Evolutionary conservation across 2,888 invertebrate genomes (phyloP).

Genomic region (Hydroisotoma schaefferi): DNA sequence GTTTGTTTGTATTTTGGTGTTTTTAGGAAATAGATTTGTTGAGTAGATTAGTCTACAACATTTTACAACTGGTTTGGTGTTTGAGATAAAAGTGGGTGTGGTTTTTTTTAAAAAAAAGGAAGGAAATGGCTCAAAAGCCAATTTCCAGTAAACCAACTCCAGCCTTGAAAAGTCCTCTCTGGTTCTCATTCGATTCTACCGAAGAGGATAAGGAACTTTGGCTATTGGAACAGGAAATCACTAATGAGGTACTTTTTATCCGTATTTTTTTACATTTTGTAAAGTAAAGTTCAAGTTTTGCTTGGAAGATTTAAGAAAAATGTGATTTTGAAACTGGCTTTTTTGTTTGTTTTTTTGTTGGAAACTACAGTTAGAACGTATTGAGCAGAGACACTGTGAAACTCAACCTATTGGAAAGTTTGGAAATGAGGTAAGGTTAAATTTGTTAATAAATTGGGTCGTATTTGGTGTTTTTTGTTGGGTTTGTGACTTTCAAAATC

Average conservation of each 20-base stretch:
- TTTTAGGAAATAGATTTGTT: no score
- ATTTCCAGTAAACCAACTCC: conserved; percentile 32
- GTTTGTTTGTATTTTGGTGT: no score
- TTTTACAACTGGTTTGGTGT: no score
- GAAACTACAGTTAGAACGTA: conserved; percentile 39
- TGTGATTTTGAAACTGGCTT: not conserved
- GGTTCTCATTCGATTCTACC: conserved; percentile 42
- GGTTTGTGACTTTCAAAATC: no score
- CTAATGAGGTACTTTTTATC: conserved; percentile 31
- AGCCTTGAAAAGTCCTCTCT: conserved; percentile 33
- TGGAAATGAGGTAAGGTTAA: conserved; percentile 33
- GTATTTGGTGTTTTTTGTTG: no score
- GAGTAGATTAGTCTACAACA: no score
- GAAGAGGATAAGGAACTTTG: conserved; percentile 46
- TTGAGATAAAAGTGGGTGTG: no score
- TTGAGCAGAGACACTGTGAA: conserved; percentile 39
- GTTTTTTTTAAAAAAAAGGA: not conserved
- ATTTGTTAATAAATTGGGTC: no score
- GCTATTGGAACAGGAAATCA: conserved; percentile 43
- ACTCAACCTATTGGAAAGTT: conserved; percentile 38
- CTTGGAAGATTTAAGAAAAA: no score
- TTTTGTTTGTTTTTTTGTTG: no score
- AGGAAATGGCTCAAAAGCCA: conserved; percentile 30
- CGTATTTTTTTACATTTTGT: not conserved
- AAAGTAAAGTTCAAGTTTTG: no score